Conservation (phyloP, 2,113 vertebrate species). For the Ciconia stormi region DNA sequence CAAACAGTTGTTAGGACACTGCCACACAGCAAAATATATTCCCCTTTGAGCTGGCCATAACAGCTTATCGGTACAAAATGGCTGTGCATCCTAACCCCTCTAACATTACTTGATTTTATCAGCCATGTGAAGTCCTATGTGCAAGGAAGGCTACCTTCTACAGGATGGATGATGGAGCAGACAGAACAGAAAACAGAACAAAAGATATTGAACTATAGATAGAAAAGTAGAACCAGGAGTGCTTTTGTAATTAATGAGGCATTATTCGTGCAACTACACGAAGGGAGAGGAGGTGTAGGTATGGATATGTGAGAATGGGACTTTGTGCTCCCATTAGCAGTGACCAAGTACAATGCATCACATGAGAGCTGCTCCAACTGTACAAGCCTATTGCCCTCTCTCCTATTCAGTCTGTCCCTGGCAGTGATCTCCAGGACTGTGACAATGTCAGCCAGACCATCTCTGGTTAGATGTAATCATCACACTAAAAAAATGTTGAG, state of each 20-base stretch:
- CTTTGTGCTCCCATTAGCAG: neutral
- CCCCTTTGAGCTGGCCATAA: neutral
- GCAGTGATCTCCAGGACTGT: neutral
- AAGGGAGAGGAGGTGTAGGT: neutral
- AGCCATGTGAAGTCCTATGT: neutral
- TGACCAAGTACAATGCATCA: neutral
- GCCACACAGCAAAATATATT: neutral
- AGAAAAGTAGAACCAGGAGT: neutral
- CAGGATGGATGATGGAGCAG: neutral
- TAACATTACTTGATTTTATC: neutral
- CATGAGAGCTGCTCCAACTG: neutral
- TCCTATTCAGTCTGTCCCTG: neutral
- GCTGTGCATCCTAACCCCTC: neutral
- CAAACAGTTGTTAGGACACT: neutral
- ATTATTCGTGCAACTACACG: neutral
- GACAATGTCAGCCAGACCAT: neutral
- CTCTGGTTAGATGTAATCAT: neutral
- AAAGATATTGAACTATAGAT: neutral
- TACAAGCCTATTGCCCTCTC: neutral
- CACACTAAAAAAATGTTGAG: neutral
- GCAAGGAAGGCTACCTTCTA: neutral
- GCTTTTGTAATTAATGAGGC: neutral
- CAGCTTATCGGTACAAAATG: neutral
- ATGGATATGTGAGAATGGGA: neutral
- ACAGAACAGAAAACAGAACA: neutral